Conservation (phyloP, 2,888 invertebrate species). For the Seira sanloemensis region DNA sequence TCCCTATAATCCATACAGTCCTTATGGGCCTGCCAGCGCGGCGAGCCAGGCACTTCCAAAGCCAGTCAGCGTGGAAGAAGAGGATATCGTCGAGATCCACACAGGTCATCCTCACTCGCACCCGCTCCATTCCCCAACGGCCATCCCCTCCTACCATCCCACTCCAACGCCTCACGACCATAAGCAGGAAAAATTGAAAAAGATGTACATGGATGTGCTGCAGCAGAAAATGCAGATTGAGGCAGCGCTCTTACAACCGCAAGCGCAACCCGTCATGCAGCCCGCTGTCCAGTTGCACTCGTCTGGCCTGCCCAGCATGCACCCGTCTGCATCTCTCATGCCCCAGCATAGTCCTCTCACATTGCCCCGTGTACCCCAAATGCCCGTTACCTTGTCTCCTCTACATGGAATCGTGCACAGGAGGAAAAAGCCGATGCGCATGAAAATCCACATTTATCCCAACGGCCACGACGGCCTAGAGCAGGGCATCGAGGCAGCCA, state of each 20-base stretch:
- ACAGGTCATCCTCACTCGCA: constrained; percentile 50
- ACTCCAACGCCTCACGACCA: not conserved
- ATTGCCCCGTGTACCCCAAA: constrained; percentile 18
- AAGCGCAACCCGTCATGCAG: not conserved
- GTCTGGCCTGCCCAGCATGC: not conserved
- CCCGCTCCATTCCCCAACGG: not conserved
- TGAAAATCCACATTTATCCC: constrained; percentile 74
- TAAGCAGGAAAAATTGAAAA: constrained; percentile 62
- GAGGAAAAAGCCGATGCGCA: constrained; percentile 71
- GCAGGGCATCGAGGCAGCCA: constrained; percentile 51
- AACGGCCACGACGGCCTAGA: constrained; percentile 66
- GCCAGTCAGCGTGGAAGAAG: constrained; percentile 49
- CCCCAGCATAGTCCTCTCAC: constrained; percentile 32
- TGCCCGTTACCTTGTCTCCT: constrained; percentile 8
- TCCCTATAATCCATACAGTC: constrained; percentile 25
- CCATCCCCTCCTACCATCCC: constrained; percentile 8
- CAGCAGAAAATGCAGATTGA: constrained; percentile 70
- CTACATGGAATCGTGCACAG: constrained; percentile 6
- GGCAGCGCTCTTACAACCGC: constrained; percentile 50
- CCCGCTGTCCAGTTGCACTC: not conserved
- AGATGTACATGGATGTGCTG: constrained; percentile 72
- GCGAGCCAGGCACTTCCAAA: not conserved
- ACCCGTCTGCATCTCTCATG: constrained; percentile 18
- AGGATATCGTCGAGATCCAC: constrained; percentile 72
- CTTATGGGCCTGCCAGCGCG: not conserved